Conservation (phyloP, 2,113 vertebrate genomes). For the Heptranchias perlo region DNA sequence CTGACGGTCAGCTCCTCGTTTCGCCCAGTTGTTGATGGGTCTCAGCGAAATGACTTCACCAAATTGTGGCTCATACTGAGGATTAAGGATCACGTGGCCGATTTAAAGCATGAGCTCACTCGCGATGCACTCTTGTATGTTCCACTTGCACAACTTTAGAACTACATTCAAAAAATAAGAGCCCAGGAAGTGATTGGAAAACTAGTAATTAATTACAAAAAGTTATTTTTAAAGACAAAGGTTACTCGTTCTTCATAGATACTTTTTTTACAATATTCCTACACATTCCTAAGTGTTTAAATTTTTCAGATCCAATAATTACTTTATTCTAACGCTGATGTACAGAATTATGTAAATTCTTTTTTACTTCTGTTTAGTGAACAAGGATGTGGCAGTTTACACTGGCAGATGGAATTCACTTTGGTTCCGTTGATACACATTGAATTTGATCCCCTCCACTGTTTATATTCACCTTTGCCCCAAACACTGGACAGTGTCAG, state of each 20-base stretch:
- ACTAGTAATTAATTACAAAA: neutral
- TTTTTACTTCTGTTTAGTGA: neutral
- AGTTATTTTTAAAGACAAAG: neutral
- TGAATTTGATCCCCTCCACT: conserved; percentile 8
- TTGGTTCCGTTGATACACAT: neutral
- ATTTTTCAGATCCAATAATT: neutral
- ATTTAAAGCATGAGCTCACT: neutral
- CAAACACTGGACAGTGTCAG: neutral
- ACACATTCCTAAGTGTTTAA: neutral
- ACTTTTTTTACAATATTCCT: neutral
- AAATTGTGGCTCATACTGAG: neutral
- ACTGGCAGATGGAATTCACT: neutral
- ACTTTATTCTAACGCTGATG: neutral
- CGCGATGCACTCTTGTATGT: neutral
- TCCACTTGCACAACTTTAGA: neutral
- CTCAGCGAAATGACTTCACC: neutral
- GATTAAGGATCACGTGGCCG: neutral
- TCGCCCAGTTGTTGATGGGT: neutral
- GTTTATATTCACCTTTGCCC: conserved; percentile 18
- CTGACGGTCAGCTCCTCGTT: neutral
- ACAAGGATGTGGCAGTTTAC: neutral
- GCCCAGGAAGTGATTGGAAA: no score
- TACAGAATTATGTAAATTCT: neutral
- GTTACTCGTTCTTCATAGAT: neutral
- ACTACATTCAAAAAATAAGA: no score